Evolutionary conservation across 2,797 vertebrate species (phyloP).

Genomic region (Petrocephalus sullivani): DNA sequence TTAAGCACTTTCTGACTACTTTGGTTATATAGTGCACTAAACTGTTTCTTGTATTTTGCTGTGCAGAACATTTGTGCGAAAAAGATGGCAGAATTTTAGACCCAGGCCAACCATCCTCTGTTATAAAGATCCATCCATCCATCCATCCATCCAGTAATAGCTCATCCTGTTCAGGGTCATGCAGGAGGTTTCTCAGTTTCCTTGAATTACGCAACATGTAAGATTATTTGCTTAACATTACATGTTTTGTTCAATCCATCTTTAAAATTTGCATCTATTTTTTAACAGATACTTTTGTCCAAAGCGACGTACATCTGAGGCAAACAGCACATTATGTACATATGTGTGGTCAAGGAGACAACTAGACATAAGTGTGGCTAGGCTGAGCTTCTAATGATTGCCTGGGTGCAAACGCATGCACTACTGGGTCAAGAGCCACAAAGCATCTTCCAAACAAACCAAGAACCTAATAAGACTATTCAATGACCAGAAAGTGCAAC

Average conservation of each 20-base stretch:
- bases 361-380: not conserved
- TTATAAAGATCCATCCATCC: not conserved
- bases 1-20: not conserved
- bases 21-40: not conserved
- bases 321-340: not conserved
- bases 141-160: not conserved
- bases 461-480: not conserved
- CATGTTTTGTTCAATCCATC: not conserved
- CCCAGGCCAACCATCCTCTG: not conserved
- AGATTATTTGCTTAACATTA: not conserved
- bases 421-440: not conserved
- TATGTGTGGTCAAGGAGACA: not conserved
- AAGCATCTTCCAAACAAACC: not conserved
- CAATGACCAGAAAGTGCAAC: not conserved
- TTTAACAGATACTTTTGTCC: not conserved
- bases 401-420: not conserved
- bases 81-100: not conserved
- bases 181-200: not conserved
- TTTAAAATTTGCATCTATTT: not conserved
- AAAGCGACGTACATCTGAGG: not conserved
- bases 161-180: not conserved
- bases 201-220: not conserved
- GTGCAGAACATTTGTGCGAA: not conserved
- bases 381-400: not conserved
- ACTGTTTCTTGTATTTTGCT: not conserved